Percentiles rank a stretch among this genome's conserved stretches.
Conservation (phyloP, 2,113 vertebrate species). For the Labeo catla region DNA sequence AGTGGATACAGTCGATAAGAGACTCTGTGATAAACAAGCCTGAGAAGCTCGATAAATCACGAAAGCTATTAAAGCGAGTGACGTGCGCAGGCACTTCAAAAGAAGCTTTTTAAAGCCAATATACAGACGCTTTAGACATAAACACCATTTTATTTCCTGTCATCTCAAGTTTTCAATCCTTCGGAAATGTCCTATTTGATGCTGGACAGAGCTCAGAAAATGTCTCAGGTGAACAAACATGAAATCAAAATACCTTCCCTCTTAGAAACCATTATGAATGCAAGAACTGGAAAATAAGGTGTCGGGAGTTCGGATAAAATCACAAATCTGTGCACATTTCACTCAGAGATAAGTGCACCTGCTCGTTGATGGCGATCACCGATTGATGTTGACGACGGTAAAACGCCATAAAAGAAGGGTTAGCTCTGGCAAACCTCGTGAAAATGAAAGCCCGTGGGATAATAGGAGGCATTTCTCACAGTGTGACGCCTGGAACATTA, state of each 20-base stretch:
- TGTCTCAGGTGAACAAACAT: slow-evolving; percentile 3
- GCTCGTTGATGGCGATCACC: slow-evolving; percentile 31
- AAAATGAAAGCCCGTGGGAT: slow-evolving; percentile 37
- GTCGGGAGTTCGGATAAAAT: slow-evolving; percentile 1
- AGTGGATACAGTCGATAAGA: slow-evolving; percentile 42
- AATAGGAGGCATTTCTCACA: slow-evolving; percentile 50
- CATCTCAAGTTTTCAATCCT: slow-evolving; percentile 26
- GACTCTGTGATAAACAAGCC: slow-evolving; percentile 23
- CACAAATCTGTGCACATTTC: slow-evolving; percentile 16
- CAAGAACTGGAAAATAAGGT: neutral
- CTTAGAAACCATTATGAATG: slow-evolving; percentile 18
- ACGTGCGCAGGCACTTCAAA: slow-evolving; percentile 1
- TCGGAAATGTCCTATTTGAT: neutral
- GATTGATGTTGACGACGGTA: slow-evolving; percentile 46
- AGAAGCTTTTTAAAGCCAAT: slow-evolving; percentile 11
- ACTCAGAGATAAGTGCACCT: slow-evolving; percentile 32
- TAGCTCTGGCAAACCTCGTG: neutral
- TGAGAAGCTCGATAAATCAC: slow-evolving; percentile 38
- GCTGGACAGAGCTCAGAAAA: slow-evolving; percentile 4
- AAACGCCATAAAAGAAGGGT: slow-evolving; percentile 39
- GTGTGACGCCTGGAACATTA: slow-evolving; percentile 32
- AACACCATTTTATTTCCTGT: slow-evolving; percentile 24
- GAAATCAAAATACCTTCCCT: neutral
- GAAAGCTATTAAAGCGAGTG: slow-evolving; percentile 39
- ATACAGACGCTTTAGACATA: slow-evolving; percentile 17